These are phyloP conservation scores for Ursus arctos DNA, from an alignment of 2,113 vertebrate species.

Conservation along the genomic window DNA sequence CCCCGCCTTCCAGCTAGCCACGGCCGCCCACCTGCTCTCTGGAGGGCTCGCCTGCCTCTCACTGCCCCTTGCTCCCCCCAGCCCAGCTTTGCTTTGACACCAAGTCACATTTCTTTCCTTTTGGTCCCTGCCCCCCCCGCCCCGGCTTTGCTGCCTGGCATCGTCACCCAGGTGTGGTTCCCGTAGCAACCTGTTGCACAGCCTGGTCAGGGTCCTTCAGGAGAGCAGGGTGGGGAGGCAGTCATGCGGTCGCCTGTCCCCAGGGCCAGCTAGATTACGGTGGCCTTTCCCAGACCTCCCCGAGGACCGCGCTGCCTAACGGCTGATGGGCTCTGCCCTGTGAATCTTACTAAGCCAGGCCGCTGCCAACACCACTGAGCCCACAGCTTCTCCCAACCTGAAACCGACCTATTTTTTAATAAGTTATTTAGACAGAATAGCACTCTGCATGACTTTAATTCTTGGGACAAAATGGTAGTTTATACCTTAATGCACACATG, in stretches of 20 bases:
- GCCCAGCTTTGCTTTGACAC: constrained; percentile 59
- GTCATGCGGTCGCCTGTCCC: neutral
- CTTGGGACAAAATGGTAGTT: constrained; percentile 82
- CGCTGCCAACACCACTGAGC: constrained; percentile 84
- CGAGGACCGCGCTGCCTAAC: neutral
- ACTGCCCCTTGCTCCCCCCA: neutral
- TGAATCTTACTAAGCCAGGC: constrained; percentile 52
- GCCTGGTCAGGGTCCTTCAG: neutral
- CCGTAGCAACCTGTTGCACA: neutral
- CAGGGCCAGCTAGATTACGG: neutral
- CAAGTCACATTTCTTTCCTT: neutral
- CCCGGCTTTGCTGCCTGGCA: constrained; percentile 43
- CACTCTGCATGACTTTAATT: constrained; percentile 89
- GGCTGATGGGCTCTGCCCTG: neutral
- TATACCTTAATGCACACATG: constrained; percentile 64
- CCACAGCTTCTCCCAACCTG: constrained; percentile 91
- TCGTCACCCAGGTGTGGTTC: constrained; percentile 27
- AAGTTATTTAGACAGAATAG: constrained; percentile 89
- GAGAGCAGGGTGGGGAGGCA: neutral
- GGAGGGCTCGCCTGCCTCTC: neutral
- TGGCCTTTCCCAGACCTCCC: neutral
- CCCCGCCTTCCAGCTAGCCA: neutral
- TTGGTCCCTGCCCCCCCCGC: neutral
- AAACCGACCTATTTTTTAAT: constrained; percentile 86
- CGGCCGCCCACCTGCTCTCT: neutral